Conservation (phyloP, 1,140 invertebrate species). For the Aphaenogaster rudis region DNA sequence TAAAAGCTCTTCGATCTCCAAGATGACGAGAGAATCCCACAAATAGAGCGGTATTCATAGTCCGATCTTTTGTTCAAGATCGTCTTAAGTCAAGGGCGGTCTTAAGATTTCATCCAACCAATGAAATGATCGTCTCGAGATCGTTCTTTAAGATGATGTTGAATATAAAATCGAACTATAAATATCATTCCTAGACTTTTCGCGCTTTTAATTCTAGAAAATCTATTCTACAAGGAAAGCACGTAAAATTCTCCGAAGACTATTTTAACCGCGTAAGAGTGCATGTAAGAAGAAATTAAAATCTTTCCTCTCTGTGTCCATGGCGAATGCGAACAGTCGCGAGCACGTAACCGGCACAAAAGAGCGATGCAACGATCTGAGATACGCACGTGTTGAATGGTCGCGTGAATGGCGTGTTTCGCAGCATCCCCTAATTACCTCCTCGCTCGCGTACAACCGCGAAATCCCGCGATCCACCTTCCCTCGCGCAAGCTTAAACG, state of each 20-base stretch:
- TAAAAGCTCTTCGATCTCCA: neutral
- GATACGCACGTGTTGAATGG: neutral
- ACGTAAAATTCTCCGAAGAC: neutral
- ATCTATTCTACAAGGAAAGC: neutral
- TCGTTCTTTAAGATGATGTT: too few species aligned
- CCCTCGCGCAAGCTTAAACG: neutral
- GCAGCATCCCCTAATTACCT: slow-evolving; percentile 10
- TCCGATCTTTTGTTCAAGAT: too few species aligned
- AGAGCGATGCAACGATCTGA: neutral
- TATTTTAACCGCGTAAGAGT: neutral
- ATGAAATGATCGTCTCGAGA: too few species aligned
- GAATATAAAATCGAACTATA: too few species aligned
- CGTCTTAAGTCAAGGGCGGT: too few species aligned
- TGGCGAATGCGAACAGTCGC: neutral
- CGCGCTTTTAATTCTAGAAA: neutral
- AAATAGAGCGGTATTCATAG: neutral
- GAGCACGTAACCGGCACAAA: neutral
- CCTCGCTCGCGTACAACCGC: neutral
- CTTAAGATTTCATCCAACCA: too few species aligned
- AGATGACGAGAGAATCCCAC: neutral
- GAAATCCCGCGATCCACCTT: neutral
- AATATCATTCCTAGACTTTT: neutral
- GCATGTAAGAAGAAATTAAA: neutral
- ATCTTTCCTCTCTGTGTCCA: neutral
- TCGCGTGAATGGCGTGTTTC: slow-evolving; percentile 7